Conservation (phyloP, 2,888 invertebrate species). For the Pseudococcus viburni region DNA sequence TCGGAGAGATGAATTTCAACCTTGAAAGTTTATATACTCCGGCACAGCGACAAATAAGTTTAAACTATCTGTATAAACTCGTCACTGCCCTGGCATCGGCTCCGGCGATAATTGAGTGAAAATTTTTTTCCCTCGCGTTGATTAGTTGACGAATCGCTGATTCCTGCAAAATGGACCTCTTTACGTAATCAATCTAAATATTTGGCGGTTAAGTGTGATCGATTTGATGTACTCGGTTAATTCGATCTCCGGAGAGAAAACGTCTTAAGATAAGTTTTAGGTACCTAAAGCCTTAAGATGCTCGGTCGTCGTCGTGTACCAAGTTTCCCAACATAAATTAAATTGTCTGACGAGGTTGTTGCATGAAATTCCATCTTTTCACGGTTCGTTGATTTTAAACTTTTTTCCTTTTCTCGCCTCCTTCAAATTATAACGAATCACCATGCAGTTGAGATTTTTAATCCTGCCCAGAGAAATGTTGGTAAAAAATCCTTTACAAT, state of each 20-base stretch:
- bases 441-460: neutral
- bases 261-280: constrained; percentile 15
- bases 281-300: too few relatives aligned
- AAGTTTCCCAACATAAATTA: neutral
- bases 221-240: neutral
- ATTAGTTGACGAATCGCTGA: constrained; percentile 27
- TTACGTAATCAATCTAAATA: constrained; percentile 20
- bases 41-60: too few relatives aligned
- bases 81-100: too few relatives aligned
- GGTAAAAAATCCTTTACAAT: neutral
- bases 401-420: neutral
- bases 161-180: neutral
- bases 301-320: neutral
- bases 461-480: neutral
- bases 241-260: neutral
- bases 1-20: neutral
- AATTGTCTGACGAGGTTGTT: constrained; percentile 14
- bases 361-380: constrained; percentile 12
- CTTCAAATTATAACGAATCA: constrained; percentile 11
- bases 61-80: too few relatives aligned
- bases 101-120: neutral
- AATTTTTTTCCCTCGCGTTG: neutral
- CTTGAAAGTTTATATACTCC: neutral
- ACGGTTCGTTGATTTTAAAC: neutral
- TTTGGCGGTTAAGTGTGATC: constrained; percentile 7